Conservation (phyloP, 35 echinoderm and acorn worm species). For the Strongylocentrotus purpuratus region DNA sequence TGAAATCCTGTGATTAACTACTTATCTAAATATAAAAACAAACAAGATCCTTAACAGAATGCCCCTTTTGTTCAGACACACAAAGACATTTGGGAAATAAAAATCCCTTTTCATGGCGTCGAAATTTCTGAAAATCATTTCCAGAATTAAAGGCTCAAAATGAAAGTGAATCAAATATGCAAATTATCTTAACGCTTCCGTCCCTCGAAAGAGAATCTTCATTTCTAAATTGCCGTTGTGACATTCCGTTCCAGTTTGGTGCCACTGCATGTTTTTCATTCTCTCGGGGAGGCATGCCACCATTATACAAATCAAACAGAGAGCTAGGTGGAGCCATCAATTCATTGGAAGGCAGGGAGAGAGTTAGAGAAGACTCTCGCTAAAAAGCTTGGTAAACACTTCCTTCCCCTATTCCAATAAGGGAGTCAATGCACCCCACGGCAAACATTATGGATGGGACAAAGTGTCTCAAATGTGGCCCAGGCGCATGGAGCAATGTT, state of each 20-base stretch:
- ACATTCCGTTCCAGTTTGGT: neutral
- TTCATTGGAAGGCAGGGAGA: neutral
- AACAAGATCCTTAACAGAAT: too few relatives aligned
- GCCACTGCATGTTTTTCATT: neutral
- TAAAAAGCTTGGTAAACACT: constrained; percentile 4
- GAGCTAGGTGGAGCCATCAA: neutral
- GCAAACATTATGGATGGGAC: constrained; percentile 10
- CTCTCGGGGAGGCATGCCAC: neutral
- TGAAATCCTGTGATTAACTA: too few relatives aligned
- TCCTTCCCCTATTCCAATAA: neutral
- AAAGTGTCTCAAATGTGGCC: neutral
- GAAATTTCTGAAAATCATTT: neutral
- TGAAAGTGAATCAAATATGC: neutral
- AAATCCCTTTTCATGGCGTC: too few relatives aligned
- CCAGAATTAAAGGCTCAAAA: neutral
- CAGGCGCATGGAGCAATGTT: neutral
- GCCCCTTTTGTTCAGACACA: too few relatives aligned
- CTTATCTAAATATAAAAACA: too few relatives aligned
- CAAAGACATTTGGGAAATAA: too few relatives aligned
- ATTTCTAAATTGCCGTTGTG: neutral
- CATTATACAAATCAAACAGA: neutral
- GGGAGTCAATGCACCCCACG: neutral
- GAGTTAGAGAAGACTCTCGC: neutral
- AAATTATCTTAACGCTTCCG: neutral
- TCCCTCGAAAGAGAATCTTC: neutral